Conservation (phyloP, 2,113 vertebrate species). For the Patagioenas fasciata region DNA sequence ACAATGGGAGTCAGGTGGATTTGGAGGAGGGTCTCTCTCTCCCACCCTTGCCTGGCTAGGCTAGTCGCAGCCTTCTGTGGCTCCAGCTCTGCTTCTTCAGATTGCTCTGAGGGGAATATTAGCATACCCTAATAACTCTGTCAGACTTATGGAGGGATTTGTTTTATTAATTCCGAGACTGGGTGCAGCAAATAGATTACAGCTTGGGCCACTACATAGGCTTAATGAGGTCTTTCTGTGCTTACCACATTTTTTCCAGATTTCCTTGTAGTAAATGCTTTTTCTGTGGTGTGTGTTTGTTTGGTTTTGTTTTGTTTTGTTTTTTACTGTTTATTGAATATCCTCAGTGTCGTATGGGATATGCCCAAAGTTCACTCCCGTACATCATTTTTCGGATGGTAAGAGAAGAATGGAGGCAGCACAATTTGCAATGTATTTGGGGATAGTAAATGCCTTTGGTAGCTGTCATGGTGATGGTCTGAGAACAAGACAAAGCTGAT, state of each 20-base stretch:
- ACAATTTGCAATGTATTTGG: background rate
- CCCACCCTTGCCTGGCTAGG: background rate
- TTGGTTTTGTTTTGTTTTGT: background rate
- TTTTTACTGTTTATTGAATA: constrained; percentile 42
- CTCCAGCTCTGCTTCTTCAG: constrained; percentile 30
- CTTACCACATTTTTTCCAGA: background rate
- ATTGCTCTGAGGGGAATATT: constrained; percentile 62
- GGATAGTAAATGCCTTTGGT: constrained; percentile 1
- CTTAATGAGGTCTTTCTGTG: constrained; percentile 25
- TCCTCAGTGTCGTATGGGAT: background rate
- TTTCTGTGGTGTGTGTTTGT: background rate
- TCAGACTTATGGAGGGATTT: constrained; percentile 72
- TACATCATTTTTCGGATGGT: background rate
- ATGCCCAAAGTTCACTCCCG: background rate
- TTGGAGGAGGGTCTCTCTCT: background rate
- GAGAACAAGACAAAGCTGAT: background rate
- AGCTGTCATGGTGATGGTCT: background rate
- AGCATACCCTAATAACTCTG: constrained; percentile 69
- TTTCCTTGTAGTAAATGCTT: background rate
- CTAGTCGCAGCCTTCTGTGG: background rate
- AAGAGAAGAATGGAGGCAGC: background rate
- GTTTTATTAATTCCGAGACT: constrained; percentile 75
- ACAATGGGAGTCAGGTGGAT: background rate
- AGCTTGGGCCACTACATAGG: constrained; percentile 17
- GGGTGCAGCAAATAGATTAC: constrained; percentile 66